Evolutionary conservation across 1,140 invertebrate species (phyloP).

Genomic region (Pomacea maculata): DNA sequence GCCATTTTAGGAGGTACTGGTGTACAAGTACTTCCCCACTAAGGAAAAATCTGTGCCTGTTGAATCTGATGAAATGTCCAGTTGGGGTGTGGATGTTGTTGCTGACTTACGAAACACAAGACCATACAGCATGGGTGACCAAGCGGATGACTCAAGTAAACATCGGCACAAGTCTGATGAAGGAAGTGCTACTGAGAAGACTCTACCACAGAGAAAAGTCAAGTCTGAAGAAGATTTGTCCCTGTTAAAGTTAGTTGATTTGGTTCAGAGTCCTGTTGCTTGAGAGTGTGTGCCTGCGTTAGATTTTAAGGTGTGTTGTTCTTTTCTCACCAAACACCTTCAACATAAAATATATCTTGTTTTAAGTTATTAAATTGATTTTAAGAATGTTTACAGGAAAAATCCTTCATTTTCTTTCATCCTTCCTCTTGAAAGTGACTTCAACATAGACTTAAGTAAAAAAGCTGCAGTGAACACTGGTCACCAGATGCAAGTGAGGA

Average conservation of each 20-base stretch:
- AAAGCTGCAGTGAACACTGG: background rate
- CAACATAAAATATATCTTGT: background rate
- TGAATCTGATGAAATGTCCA: background rate
- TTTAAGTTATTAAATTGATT: background rate
- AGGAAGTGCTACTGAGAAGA: constrained; percentile 33
- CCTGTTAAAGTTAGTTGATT: background rate
- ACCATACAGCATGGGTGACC: constrained; percentile 1
- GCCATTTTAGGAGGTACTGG: constrained; percentile 70
- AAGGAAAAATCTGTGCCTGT: constrained; percentile 12
- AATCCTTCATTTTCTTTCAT: too few species aligned
- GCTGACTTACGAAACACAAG: too few species aligned
- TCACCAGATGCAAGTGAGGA: background rate
- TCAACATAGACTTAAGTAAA: background rate
- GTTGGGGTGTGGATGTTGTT: too few species aligned
- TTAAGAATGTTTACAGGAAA: too few species aligned
- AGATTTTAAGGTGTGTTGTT: background rate
- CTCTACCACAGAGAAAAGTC: constrained; percentile 20
- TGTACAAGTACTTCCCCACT: constrained; percentile 66
- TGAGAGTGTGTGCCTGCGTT: background rate
- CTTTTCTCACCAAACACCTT: background rate
- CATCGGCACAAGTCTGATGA: constrained; percentile 35
- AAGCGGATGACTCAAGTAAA: constrained; percentile 24
- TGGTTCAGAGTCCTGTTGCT: background rate
- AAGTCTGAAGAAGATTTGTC: constrained; percentile 48
- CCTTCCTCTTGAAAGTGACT: background rate